A percentile compares a stretch with the other conserved stretches of the same genome.
Conservation (phyloP, 2,113 vertebrate species). For the Coturnix japonica region DNA sequence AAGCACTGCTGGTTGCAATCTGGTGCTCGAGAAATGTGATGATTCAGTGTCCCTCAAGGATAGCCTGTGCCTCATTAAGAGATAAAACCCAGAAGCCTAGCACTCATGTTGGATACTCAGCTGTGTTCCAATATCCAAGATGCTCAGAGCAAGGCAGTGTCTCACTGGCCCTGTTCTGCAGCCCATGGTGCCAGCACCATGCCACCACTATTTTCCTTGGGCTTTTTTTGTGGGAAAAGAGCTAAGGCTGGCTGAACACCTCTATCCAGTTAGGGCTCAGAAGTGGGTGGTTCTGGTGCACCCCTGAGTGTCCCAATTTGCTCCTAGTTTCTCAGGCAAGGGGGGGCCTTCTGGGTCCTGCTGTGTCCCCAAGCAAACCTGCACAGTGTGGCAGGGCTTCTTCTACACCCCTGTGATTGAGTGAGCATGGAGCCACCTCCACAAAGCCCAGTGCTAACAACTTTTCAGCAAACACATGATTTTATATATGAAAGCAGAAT, state of each 20-base stretch:
- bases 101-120: background rate
- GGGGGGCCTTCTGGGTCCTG: background rate
- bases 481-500: background rate
- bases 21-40: background rate
- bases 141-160: background rate
- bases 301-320: accelerated
- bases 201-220: accelerated
- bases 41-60: conserved; percentile 7
- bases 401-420: background rate
- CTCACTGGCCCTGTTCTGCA: accelerated
- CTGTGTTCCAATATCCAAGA: background rate
- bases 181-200: accelerated
- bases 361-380: background rate
- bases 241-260: background rate
- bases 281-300: background rate
- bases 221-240: background rate
- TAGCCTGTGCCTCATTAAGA: conserved; percentile 36
- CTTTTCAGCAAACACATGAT: background rate
- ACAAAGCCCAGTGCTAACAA: background rate
- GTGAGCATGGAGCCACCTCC: background rate
- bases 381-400: accelerated
- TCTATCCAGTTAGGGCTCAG: background rate
- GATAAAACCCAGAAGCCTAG: conserved; percentile 29
- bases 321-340: background rate
- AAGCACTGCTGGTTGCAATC: background rate